Percentiles rank a stretch among this genome's conserved stretches.
phyloP scores from a whole-genome alignment of 1,140 invertebrate species.

The Papilio aristodemus region DNA sequence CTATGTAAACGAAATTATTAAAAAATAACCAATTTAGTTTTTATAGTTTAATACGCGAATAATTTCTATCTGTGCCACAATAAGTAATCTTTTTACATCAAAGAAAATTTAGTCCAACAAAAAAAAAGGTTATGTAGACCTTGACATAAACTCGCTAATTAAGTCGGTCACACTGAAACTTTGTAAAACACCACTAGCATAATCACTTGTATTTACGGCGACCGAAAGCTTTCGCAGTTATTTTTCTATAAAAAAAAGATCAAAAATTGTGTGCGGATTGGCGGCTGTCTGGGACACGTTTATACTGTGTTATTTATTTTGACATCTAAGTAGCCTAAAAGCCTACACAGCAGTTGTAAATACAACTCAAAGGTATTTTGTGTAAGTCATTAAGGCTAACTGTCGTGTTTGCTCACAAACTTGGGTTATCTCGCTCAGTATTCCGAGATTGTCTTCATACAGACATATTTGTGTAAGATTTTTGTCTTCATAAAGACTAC shows the following conservation, averaged over 20 bases:
- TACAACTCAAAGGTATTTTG: slow-evolving; percentile 8
- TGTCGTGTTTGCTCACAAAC: slow-evolving; percentile 1
- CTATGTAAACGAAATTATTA: too few relatives aligned
- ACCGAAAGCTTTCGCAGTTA: not conserved
- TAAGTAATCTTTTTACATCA: not conserved
- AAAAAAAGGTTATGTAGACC: not conserved
- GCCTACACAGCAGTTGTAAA: slow-evolving; percentile 10
- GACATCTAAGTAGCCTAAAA: not conserved
- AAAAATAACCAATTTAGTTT: too few relatives aligned
- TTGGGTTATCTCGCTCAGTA: not conserved
- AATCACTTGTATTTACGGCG: not conserved
- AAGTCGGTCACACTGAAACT: not conserved
- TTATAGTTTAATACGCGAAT: too few relatives aligned
- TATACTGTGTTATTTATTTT: slow-evolving; percentile 7
- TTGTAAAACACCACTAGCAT: not conserved
- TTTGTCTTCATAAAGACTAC: not conserved
- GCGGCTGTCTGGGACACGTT: not conserved
- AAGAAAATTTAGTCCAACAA: too few relatives aligned
- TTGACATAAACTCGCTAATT: not conserved
- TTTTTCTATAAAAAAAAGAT: not conserved
- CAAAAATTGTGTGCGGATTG: not conserved
- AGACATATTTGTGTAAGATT: not conserved
- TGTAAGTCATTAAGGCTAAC: not conserved
- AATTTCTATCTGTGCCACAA: not conserved
- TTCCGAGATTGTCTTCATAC: slow-evolving; percentile 5